Conservation (phyloP, 2,888 invertebrate genomes). For the Drosophila nr. medialis region DNA sequence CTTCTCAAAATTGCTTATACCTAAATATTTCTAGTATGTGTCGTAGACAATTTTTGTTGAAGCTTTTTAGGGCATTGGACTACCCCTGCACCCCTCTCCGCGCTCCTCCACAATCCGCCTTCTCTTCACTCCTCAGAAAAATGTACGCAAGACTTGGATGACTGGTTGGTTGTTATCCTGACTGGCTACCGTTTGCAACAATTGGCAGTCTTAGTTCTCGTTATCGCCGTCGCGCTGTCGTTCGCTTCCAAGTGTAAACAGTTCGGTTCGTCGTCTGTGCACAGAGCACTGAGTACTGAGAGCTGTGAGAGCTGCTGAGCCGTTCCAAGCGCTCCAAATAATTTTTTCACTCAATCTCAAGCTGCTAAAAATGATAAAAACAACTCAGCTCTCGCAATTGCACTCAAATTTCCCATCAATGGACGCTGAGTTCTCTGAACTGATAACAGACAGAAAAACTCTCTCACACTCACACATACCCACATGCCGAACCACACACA, state of each 20-base stretch:
- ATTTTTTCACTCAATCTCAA: conserved; percentile 57
- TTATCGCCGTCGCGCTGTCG: conserved; percentile 24
- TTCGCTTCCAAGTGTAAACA: conserved; percentile 72
- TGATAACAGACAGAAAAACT: conserved; percentile 58
- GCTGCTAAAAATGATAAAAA: conserved; percentile 12
- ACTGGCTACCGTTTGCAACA: conserved; percentile 72
- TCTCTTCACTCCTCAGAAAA: conserved; percentile 1
- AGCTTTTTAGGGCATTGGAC: conserved; percentile 43
- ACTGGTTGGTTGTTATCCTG: conserved; percentile 36
- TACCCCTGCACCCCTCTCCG: neutral
- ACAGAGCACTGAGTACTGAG: neutral
- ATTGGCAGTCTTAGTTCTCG: conserved; percentile 72
- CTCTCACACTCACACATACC: conserved; percentile 10
- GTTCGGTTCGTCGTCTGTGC: conserved; percentile 45
- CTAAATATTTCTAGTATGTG: conserved; percentile 59
- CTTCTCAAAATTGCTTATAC: conserved; percentile 56
- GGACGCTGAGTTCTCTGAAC: conserved; percentile 67
- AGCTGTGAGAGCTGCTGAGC: conserved; percentile 16
- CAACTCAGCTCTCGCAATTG: conserved; percentile 39
- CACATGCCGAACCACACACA: conserved; percentile 25
- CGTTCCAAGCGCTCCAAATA: conserved; percentile 51
- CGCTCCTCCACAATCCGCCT: neutral
- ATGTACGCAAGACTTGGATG: conserved; percentile 52
- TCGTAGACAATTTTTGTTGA: conserved; percentile 36
- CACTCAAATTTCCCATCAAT: conserved; percentile 75